Evolutionary conservation across 2,113 vertebrate genomes (phyloP), one percentile per base, ranked within the genome.

Genomic region (Crotalus horridus): DNA sequence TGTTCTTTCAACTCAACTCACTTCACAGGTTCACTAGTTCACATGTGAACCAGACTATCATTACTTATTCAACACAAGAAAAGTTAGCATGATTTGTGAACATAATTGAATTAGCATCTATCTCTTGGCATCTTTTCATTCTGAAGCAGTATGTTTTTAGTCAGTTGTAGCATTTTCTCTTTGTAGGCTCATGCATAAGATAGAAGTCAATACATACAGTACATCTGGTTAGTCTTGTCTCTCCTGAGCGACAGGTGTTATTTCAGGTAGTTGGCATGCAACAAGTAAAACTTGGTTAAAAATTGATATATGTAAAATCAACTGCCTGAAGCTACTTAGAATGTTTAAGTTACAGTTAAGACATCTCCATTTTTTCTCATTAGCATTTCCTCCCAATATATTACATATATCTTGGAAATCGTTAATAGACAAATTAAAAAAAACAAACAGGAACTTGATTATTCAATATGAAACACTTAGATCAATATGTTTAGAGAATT

Each of bases 161-260:
- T n/a, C 48, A 39, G 59, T 43, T 64, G 87, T 69, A 54, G 39
- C 26, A 7, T 33, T 92, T 89, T 58, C 58, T 33, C 48, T 92
- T 33, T 92, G 69, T 39, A 89, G 20, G 85, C 81, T 89, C 26
- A 85, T 39, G 46, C n/a, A 46, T 81, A 92, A 92, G 54, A 89
- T 33, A 17, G 29, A 81, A 69, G 81, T 43, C 39, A 85, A n/a
- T 51, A 54, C 43, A 51, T 59, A 8, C 13, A 61, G 24, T 85
- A 13, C n/a, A 86, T 90, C 20, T 43, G 51, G 8, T 23, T 48
- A 90, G 74, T 4, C 11, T 74, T 54, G 11, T 0, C 39, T 85
- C 13, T 7, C 7, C 3, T 39, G 55, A 9, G 58, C 6, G 7
- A 7, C 12, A 7, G 12, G 7, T 61, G 12, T 59, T 89, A 8